Evolutionary conservation across 1,140 invertebrate species (phyloP).

Genomic region (Harpegnathos saltator): DNA sequence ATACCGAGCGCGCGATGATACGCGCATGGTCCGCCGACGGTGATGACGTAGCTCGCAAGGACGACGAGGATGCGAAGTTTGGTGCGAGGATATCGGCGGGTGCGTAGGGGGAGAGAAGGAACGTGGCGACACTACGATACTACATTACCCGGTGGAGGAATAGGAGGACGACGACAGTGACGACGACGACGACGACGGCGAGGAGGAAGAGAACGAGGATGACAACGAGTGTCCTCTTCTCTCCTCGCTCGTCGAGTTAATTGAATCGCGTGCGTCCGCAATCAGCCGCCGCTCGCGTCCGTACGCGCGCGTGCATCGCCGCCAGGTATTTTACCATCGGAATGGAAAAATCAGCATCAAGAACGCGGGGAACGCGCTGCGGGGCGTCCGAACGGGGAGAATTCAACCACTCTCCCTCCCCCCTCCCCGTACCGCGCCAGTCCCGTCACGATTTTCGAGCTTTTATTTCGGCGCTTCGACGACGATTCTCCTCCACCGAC

Average conservation of each 20-base stretch:
- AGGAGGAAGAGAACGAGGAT: conserved; percentile 6
- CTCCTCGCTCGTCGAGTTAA: conserved; percentile 52
- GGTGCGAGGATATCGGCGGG: no score
- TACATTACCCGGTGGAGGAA: no score
- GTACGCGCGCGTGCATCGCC: conserved; percentile 23
- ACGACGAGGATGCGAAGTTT: neutral
- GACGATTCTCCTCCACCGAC: no score
- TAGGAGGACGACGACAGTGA: neutral
- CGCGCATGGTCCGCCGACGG: conserved; percentile 23
- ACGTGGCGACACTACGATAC: no score
- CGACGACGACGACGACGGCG: conserved; percentile 28
- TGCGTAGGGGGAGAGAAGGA: no score
- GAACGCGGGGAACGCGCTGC: neutral
- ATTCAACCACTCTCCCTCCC: no score
- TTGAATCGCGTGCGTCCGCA: conserved; percentile 55
- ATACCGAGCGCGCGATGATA: conserved; percentile 12
- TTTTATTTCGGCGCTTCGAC: conserved; percentile 33
- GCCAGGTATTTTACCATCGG: conserved; percentile 46
- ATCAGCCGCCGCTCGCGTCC: conserved; percentile 24
- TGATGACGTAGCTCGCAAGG: conserved; percentile 31
- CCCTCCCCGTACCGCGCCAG: neutral
- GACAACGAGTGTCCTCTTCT: conserved; percentile 1
- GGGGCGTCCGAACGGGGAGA: no score
- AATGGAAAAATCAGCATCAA: conserved; percentile 60
- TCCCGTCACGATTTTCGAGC: conserved; percentile 51